These are phyloP conservation scores for Heliconius nattereri DNA, from an alignment of 1,140 invertebrate genomes.

Conservation along the genomic window DNA sequence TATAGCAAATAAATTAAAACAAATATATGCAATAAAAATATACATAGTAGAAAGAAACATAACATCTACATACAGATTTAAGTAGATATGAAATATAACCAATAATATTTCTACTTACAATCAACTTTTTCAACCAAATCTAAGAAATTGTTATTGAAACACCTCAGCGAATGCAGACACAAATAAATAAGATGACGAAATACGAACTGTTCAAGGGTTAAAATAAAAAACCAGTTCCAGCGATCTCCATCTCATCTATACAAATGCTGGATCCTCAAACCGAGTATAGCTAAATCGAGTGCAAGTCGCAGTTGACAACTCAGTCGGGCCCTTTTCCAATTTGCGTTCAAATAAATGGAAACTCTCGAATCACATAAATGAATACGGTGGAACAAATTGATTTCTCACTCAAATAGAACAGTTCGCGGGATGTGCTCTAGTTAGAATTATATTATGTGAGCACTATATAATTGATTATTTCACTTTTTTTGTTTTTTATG, in stretches of 20 bases:
- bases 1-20: no score
- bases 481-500: no score
- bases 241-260: conserved; percentile 6
- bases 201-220: not conserved
- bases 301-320: conserved; percentile 54
- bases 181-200: conserved; percentile 14
- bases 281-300: conserved; percentile 36
- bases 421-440: conserved; percentile 46
- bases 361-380: conserved; percentile 71
- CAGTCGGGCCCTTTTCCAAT: conserved; percentile 69
- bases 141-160: not conserved
- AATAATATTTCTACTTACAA: no score
- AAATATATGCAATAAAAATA: no score
- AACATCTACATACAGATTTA: no score
- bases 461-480: not conserved
- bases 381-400: conserved; percentile 74
- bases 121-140: not conserved
- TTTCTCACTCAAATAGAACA: conserved; percentile 74
- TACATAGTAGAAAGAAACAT: no score
- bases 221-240: conserved; percentile 1
- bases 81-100: no score
- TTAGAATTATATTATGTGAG: not conserved
- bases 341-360: conserved; percentile 71
- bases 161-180: not conserved
- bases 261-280: conserved; percentile 18